phyloP scores from a whole-genome alignment of 2,888 invertebrate species.

The Azorinus chamasolen region DNA sequence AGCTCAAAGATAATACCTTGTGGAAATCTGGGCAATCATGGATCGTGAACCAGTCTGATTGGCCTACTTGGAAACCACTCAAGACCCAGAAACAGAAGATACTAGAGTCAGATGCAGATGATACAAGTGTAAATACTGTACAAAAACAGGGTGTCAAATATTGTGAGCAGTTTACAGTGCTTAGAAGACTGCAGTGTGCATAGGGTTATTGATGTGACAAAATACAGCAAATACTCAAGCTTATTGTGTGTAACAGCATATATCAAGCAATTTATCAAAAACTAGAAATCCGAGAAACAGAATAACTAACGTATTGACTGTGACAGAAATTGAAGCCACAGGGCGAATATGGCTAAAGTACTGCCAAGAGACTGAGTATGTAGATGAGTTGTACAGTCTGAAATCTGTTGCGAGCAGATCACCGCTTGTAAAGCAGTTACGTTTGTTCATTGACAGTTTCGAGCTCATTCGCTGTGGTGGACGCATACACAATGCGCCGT shows the following conservation, averaged over 20 bases:
- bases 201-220: background rate
- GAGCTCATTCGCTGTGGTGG: slow-evolving; percentile 26
- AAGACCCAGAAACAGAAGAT: background rate
- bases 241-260: slow-evolving; percentile 12
- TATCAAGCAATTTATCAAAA: slow-evolving; percentile 1
- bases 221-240: slow-evolving; percentile 14
- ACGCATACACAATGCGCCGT: slow-evolving; percentile 24
- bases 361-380: background rate
- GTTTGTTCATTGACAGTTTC: slow-evolving; percentile 10
- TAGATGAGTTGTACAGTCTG: background rate
- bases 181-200: background rate
- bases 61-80: slow-evolving; percentile 12
- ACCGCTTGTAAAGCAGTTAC: slow-evolving; percentile 6
- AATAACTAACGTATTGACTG: background rate
- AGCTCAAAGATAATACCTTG: slow-evolving; percentile 13
- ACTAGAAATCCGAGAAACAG: slow-evolving; percentile 2
- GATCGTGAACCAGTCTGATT: slow-evolving; percentile 2
- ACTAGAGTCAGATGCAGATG: background rate
- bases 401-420: background rate
- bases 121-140: no score
- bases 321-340: slow-evolving; percentile 4
- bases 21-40: slow-evolving; percentile 11
- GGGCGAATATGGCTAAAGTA: slow-evolving; percentile 3
- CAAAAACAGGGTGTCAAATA: no score
- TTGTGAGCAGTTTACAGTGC: no score